A percentile compares a stretch with the other conserved stretches of the same genome.
Evolutionary conservation across 2,888 invertebrate genomes (phyloP).

Genomic region (Dromius quadrimaculatus): DNA sequence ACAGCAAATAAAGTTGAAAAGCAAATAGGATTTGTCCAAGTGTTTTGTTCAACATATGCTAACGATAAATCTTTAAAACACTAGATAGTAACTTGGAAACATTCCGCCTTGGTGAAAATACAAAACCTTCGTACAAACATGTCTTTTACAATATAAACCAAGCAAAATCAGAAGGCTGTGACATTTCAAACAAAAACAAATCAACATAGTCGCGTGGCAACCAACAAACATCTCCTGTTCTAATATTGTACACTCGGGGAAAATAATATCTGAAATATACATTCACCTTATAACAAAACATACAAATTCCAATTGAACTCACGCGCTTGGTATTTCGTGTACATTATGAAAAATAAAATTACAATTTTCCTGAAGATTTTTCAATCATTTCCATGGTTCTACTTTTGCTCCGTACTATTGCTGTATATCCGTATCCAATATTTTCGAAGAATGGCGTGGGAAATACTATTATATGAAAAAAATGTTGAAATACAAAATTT

Average conservation of each 20-base stretch:
- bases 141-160: neutral
- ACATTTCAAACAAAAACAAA: constrained; percentile 11
- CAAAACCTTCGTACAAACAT: constrained; percentile 2
- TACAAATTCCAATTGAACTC: too few species aligned
- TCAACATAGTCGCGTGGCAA: constrained; percentile 9
- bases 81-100: neutral
- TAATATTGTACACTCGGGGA: neutral
- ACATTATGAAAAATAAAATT: too few species aligned
- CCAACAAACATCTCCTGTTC: constrained; percentile 9
- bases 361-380: too few species aligned
- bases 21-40: neutral
- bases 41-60: neutral
- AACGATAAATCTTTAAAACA: constrained; percentile 4
- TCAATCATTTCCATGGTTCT: too few species aligned
- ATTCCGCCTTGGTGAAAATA: neutral
- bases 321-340: too few species aligned
- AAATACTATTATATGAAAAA: too few species aligned
- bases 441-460: too few species aligned
- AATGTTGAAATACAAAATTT: too few species aligned
- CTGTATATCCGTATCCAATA: too few species aligned
- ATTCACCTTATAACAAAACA: neutral
- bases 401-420: too few species aligned
- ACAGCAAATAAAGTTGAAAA: too few species aligned
- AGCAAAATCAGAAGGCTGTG: neutral
- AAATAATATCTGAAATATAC: neutral